phyloP scores from a whole-genome alignment of 2,888 invertebrate genomes.

The Acheta domesticus region DNA sequence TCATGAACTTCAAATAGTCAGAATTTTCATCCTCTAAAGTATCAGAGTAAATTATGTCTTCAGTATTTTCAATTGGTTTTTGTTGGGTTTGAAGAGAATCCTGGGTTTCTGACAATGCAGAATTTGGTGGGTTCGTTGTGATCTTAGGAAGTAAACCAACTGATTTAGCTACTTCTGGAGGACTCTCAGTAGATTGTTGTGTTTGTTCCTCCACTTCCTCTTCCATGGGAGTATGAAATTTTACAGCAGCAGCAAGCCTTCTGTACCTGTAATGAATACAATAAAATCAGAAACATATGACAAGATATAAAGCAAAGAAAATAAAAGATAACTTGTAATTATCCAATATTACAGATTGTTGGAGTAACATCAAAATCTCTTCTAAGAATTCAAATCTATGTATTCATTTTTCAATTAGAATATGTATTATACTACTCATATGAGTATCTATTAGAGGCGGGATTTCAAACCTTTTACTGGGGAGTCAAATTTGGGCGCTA shows the following conservation, averaged over 20 bases:
- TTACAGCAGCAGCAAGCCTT: slow-evolving; percentile 22
- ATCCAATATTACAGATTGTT: too few species aligned
- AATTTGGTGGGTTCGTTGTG: neutral
- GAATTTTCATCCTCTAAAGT: slow-evolving; percentile 21
- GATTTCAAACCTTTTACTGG: too few species aligned
- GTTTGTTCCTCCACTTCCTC: slow-evolving; percentile 7
- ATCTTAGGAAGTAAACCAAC: neutral
- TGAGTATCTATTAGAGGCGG: too few species aligned
- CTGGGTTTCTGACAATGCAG: neutral
- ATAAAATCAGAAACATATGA: too few species aligned
- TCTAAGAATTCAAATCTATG: too few species aligned
- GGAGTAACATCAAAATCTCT: too few species aligned
- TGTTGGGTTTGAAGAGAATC: neutral
- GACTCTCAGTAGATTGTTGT: neutral
- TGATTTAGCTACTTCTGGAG: neutral
- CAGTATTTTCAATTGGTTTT: neutral
- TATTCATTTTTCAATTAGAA: too few species aligned
- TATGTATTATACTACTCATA: too few species aligned
- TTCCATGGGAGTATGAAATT: neutral
- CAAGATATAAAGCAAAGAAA: neutral
- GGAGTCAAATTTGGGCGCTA: too few species aligned
- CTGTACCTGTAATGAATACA: slow-evolving; percentile 18
- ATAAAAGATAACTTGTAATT: neutral
- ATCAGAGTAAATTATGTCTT: neutral
- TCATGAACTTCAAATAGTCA: slow-evolving; percentile 32